Evolutionary conservation across 2,797 vertebrate genomes (phyloP), one percentile per base, ranked within the genome.

Genomic region (Tokudaia tokunoshimensis): DNA sequence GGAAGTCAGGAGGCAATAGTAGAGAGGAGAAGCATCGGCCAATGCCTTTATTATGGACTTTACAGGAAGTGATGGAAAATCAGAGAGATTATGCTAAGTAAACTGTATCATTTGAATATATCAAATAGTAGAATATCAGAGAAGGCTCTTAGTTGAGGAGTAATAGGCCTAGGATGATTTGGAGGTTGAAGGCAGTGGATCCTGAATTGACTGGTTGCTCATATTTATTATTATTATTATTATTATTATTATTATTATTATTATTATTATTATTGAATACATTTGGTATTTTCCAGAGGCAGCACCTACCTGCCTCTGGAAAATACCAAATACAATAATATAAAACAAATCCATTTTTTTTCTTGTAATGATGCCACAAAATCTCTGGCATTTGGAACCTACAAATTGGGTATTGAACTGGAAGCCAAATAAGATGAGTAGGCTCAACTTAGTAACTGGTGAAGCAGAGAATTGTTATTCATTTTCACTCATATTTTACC

Each of bases 341-440:
- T 34, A 41, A 5, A 41, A 12, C 74, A 81, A 81, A 37, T 91
- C 47, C 11, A 72, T 82, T 75, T 84, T 65, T 70, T 70, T 86
- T 34, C 17, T 44, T 89, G 22, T 92, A 41, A 4, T 17, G 22
- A 70, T 75, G 24, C 5, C 7, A 83, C 12, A 57, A 84, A 93
- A 82, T 7, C 78, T 93, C 24, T 85, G 26, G 52, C 31, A 70
- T 91, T 95, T 91, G 94, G 86, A 76, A 57, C 57, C 90, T 63
- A 59, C 44, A 87, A 91, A 55, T 20, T 76, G 52, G 10, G 93
- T 76, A 72, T 74, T 74, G 65, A 92, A 95, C 75, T 90, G 34
- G 65, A 90, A 84, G 22, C 11, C 4, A 26, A 79, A 7, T 83
- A 84, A 84, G 22, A 57, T 31, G 61, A 81, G 47, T 61, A 80